Evolutionary conservation across 2,113 vertebrate species (phyloP), one percentile per base, ranked within the genome.

Genomic region (Myotis davidii): DNA sequence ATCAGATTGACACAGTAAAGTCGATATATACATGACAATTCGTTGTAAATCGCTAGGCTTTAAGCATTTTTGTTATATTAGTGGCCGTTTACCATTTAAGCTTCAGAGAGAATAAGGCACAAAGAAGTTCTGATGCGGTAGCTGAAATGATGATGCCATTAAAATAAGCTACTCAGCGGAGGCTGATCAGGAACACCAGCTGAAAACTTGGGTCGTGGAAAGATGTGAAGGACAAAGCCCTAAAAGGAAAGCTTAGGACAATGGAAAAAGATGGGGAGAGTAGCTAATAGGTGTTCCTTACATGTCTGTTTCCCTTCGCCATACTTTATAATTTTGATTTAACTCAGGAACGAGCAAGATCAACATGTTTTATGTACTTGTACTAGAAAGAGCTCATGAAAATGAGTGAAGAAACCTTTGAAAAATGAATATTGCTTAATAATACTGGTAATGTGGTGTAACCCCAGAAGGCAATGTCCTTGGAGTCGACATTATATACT

Each of bases 391-490:
- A 3, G 78, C 93, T 94, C 50, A 61, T 61, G 85, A 94, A 96
- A 97, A 88, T 88, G 83, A 95, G 52, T 65, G 65, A 83, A 65
- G 74, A 93, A 86, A 39, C 1, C 81, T 65, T 72, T 97, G 97
- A 97, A 97, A 97, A 97, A 97, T 96, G 95, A 94, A 56, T 50
- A 59, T 37, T 78, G 69, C 93, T 89, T 96, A 94, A 96, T 89
- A 96, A 67, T 52, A 79, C 50, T 74, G 39, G 56, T 91, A 91
- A 97, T 90, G 50, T 48, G 42, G 77, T 52, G 16, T 83, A 91
- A 74, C 48, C 82, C 91, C 85, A 54, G 73, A 91, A 85, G 85
- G 42, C 37, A 39, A 0, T 59, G 94, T 94, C 97, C 97, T 97
- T 97, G 96, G 90, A 88, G 94, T 95, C 96, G 96, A 93, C 64